A percentile compares a stretch with the other conserved stretches of the same genome.
Conservation (phyloP, 2,797 vertebrate species). For the Xenentodon cancila region DNA sequence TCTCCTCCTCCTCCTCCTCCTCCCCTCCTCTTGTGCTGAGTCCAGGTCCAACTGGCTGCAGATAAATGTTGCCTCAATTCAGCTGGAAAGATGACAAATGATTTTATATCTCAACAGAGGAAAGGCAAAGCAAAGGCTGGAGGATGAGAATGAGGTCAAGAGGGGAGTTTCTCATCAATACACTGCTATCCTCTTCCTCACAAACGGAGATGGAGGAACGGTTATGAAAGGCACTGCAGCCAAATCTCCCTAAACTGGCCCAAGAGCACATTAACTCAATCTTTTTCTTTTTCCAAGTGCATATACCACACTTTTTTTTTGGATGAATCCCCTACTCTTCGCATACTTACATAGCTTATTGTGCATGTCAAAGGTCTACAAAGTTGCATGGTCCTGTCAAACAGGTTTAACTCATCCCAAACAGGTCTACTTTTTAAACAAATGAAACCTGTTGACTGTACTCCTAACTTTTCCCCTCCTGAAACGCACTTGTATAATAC, state of each 20-base stretch:
- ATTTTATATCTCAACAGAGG: slow-evolving; percentile 21
- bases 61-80: slow-evolving; percentile 68
- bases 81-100: slow-evolving; percentile 56
- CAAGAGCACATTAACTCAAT: too few species aligned
- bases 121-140: slow-evolving; percentile 21
- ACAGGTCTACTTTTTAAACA: too few species aligned
- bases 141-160: slow-evolving; percentile 22
- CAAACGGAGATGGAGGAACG: neutral
- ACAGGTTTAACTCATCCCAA: too few species aligned
- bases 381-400: too few species aligned
- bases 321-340: too few species aligned
- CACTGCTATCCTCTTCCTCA: neutral
- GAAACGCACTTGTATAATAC: too few species aligned
- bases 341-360: too few species aligned
- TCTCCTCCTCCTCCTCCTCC: slow-evolving; percentile 13
- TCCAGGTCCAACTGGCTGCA: slow-evolving; percentile 33
- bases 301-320: too few species aligned
- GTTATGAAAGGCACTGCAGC: neutral
- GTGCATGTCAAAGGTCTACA: too few species aligned
- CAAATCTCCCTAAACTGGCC: neutral
- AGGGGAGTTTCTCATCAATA: slow-evolving; percentile 24
- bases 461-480: too few species aligned
- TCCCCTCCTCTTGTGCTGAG: slow-evolving; percentile 9
- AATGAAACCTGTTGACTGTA: too few species aligned
- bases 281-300: too few species aligned